These are phyloP conservation scores for Hippocampus guttulatus DNA, from an alignment of 2,113 vertebrate species.

Conservation along the genomic window DNA sequence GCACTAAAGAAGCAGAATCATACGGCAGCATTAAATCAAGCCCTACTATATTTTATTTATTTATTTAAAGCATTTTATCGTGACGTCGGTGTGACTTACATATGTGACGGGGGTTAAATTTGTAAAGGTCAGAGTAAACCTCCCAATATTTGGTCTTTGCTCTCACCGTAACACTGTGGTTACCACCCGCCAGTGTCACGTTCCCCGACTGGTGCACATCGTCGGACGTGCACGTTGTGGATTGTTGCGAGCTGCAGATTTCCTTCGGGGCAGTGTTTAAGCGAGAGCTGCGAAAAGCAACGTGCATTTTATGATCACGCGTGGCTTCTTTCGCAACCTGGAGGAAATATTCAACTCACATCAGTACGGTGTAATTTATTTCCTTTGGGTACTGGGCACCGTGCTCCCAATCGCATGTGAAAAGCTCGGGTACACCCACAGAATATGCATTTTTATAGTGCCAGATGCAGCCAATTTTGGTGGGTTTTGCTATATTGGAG, in stretches of 20 bases:
- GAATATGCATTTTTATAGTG: accelerated
- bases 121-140: conserved; percentile 23
- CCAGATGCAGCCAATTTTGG: conserved; percentile 38
- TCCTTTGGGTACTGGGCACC: not conserved
- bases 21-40: not conserved
- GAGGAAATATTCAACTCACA: conserved; percentile 23
- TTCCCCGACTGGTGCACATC: too few relatives aligned
- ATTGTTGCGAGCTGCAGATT: conserved; percentile 15
- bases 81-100: conserved; percentile 39
- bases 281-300: conserved; percentile 25
- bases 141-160: conserved; percentile 39
- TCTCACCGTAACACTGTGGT: conserved; percentile 26
- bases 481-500: conserved; percentile 48
- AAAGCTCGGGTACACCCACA: not conserved
- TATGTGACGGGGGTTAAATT: conserved; percentile 5
- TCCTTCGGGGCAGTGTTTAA: accelerated
- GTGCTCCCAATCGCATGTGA: conserved; percentile 60
- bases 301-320: not conserved
- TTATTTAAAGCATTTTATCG: not conserved
- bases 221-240: accelerated
- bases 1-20: conserved; percentile 33
- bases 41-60: not conserved
- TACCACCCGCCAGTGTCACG: accelerated
- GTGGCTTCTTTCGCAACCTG: not conserved
- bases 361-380: conserved; percentile 37